A percentile compares a stretch with the other conserved stretches of the same genome.
phyloP scores from a whole-genome alignment of 2,888 invertebrate genomes.

The Yponomeuta sedellus region DNA sequence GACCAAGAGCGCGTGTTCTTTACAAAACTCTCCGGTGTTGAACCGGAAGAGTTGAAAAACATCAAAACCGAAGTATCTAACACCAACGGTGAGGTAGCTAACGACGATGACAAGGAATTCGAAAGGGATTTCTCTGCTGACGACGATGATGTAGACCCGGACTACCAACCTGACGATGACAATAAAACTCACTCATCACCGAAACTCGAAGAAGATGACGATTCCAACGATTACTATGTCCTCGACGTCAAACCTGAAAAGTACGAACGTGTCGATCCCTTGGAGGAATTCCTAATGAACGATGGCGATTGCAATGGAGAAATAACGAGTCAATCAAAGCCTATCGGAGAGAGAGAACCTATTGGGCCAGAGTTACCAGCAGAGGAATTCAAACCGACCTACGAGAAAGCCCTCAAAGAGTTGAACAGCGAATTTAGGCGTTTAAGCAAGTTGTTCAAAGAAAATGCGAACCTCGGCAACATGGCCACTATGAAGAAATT shows the following conservation, averaged over 20 bases:
- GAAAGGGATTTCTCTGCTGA: not conserved
- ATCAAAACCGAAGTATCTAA: not conserved
- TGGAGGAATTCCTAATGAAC: conserved; percentile 21
- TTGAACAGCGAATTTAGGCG: conserved; percentile 36
- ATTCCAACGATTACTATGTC: conserved; percentile 21
- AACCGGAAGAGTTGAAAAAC: not conserved
- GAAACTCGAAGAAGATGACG: conserved; percentile 21
- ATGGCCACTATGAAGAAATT: conserved; percentile 32
- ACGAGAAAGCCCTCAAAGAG: conserved; percentile 26
- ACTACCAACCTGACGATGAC: not conserved
- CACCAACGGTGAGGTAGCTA: not conserved
- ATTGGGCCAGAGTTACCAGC: not conserved
- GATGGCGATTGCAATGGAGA: not conserved
- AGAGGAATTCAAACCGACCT: conserved; percentile 18
- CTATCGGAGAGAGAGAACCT: not conserved
- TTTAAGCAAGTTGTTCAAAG: conserved; percentile 32
- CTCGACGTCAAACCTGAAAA: conserved; percentile 24
- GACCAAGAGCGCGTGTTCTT: conserved; percentile 23
- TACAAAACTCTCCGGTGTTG: conserved; percentile 19
- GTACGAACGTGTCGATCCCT: conserved; percentile 23
- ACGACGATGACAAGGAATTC: not conserved
- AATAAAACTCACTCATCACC: not conserved
- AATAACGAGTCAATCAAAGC: not conserved
- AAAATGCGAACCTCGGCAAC: conserved; percentile 33
- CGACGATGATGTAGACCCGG: conserved; percentile 1